Conservation (phyloP, 2,888 invertebrate genomes). For the Ectemnius cavifrons region DNA sequence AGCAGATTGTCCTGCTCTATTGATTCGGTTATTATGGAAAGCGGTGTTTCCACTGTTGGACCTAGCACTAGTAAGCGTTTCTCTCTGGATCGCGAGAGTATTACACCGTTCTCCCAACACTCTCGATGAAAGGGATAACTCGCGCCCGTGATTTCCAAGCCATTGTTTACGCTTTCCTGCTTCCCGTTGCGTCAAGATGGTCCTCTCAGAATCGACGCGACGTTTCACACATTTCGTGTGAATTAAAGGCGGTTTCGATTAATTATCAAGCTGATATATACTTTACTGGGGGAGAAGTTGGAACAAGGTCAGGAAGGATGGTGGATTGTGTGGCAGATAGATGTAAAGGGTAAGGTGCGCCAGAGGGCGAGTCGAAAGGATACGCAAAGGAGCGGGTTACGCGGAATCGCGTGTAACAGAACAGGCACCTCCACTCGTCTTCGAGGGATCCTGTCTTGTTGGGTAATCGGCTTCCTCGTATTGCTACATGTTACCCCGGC, state of each 20-base stretch:
- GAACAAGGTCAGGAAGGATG: neutral
- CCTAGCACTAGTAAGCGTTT: neutral
- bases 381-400: constrained; percentile 40
- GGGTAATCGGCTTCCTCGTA: constrained; percentile 75
- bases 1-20: neutral
- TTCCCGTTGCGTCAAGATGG: neutral
- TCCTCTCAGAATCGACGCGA: neutral
- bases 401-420: constrained; percentile 53
- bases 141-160: neutral
- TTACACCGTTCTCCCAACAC: constrained; percentile 1
- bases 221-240: constrained; percentile 20
- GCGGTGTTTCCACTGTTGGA: neutral
- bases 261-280: neutral
- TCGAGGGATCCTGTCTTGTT: constrained; percentile 61
- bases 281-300: neutral
- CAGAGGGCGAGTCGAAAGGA: constrained; percentile 19
- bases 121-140: constrained; percentile 19
- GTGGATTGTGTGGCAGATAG: neutral
- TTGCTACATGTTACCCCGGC: constrained; percentile 59
- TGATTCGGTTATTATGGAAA: neutral
- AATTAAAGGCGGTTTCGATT: neutral
- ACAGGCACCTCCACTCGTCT: constrained; percentile 29
- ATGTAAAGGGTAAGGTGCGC: neutral
- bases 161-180: constrained; percentile 19
- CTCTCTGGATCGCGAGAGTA: neutral